Percentiles rank a stretch among this genome's conserved stretches.
Conservation (phyloP, 2,888 invertebrate species). For the Hirtodrosophila trivittata region DNA sequence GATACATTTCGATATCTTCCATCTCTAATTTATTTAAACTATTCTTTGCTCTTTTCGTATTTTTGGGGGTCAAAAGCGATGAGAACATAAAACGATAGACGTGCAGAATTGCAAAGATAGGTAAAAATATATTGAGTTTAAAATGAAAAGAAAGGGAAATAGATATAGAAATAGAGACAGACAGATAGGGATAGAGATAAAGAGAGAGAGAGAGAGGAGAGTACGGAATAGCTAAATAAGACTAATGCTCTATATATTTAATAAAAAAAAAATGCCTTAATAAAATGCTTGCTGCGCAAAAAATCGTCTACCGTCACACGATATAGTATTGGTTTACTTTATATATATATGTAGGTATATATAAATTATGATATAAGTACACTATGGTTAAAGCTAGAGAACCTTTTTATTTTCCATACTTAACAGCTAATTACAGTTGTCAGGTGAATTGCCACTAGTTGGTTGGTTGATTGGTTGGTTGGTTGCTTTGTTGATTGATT, state of each 20-base stretch:
- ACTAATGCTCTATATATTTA: constrained; percentile 45
- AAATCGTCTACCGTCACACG: constrained; percentile 47
- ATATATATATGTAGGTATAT: constrained; percentile 20
- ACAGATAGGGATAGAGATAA: constrained; percentile 26
- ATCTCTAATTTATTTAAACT: background rate
- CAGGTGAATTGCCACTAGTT: constrained; percentile 62
- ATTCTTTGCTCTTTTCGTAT: constrained; percentile 3
- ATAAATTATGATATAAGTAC: constrained; percentile 46
- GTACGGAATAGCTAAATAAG: too few species aligned
- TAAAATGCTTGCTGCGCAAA: constrained; percentile 64
- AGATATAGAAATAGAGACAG: constrained; percentile 25
- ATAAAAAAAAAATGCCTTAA: constrained; percentile 56
- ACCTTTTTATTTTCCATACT: constrained; percentile 59
- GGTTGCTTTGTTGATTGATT: constrained; percentile 3
- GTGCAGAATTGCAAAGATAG: constrained; percentile 48
- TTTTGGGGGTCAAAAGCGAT: constrained; percentile 19
- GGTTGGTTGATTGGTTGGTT: constrained; percentile 22
- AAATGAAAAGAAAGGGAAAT: constrained; percentile 10
- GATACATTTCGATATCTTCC: constrained; percentile 5
- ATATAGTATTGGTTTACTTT: constrained; percentile 38
- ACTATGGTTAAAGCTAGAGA: constrained; percentile 70
- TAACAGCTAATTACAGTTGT: constrained; percentile 71
- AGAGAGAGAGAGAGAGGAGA: constrained; percentile 21
- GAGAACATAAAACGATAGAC: constrained; percentile 39
- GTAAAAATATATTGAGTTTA: constrained; percentile 30